These are phyloP conservation scores for Atta colombica DNA, from an alignment of 1,140 invertebrate genomes.

Conservation along the genomic window DNA sequence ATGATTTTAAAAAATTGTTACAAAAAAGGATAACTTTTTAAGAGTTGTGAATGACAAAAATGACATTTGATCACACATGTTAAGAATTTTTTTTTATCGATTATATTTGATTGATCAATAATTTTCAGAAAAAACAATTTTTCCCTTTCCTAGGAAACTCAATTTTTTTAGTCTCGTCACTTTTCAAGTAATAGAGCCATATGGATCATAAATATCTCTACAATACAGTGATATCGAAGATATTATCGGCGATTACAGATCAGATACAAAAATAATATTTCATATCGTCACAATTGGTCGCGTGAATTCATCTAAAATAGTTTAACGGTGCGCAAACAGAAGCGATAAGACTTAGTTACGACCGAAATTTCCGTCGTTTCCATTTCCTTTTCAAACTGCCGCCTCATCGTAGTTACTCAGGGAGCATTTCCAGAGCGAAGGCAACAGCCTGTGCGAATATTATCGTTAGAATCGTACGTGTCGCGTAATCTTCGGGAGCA, in stretches of 20 bases:
- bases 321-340: conserved; percentile 20
- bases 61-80: too few relatives aligned
- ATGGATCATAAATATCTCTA: background rate
- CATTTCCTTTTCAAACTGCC: background rate
- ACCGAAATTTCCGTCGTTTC: conserved; percentile 43
- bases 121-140: too few relatives aligned
- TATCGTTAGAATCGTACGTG: conserved; percentile 11
- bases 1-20: too few relatives aligned
- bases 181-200: too few relatives aligned
- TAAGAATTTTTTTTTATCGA: too few relatives aligned
- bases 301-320: conserved; percentile 18
- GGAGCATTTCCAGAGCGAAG: background rate
- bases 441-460: background rate
- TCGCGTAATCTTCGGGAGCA: background rate
- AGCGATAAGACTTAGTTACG: conserved; percentile 9
- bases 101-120: too few relatives aligned
- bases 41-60: too few relatives aligned
- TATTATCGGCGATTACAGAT: background rate
- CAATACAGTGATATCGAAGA: background rate
- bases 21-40: too few relatives aligned
- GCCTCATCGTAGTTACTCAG: background rate
- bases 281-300: background rate
- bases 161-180: too few relatives aligned
- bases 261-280: conserved; percentile 54
- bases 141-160: too few relatives aligned